A percentile compares a stretch with the other conserved stretches of the same genome.
phyloP scores from a whole-genome alignment of 2,113 vertebrate species.

The Labrus mixtus region DNA sequence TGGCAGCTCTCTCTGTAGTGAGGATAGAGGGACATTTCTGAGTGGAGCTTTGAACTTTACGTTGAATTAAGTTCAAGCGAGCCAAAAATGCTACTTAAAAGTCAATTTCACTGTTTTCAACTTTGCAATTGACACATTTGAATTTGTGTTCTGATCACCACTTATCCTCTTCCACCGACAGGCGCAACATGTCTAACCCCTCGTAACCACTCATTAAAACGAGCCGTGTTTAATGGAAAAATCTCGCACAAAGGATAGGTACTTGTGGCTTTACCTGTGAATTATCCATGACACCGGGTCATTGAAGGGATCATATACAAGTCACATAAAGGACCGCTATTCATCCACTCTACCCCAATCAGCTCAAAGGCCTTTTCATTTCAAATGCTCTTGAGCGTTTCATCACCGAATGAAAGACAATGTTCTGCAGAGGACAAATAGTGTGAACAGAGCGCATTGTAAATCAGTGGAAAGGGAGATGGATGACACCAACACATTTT shows the following conservation, averaged over 20 bases:
- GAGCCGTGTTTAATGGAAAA: slow-evolving; percentile 46
- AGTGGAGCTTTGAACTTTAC: slow-evolving; percentile 20
- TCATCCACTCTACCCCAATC: slow-evolving; percentile 66
- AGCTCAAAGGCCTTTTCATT: slow-evolving; percentile 66
- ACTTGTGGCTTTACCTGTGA: slow-evolving; percentile 50
- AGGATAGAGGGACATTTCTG: slow-evolving; percentile 11
- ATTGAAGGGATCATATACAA: slow-evolving; percentile 47
- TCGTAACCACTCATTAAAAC: slow-evolving; percentile 30
- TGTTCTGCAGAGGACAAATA: slow-evolving; percentile 20
- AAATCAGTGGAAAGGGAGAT: not conserved
- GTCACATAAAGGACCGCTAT: slow-evolving; percentile 44
- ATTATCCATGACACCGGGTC: slow-evolving; percentile 49
- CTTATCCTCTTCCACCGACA: slow-evolving; percentile 43
- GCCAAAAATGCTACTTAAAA: slow-evolving; percentile 25
- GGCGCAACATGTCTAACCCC: slow-evolving; percentile 16
- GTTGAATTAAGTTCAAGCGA: slow-evolving; percentile 44
- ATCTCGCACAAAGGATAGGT: slow-evolving; percentile 22
- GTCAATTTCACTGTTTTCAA: slow-evolving; percentile 36
- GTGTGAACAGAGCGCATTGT: not conserved
- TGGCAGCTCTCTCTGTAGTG: slow-evolving; percentile 7
- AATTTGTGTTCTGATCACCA: slow-evolving; percentile 24
- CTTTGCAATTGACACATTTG: slow-evolving; percentile 33
- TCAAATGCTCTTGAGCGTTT: slow-evolving; percentile 57
- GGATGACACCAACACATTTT: not conserved
- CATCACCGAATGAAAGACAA: slow-evolving; percentile 40